Percentiles rank a stretch among this genome's conserved stretches.
Conservation (phyloP, 2,113 vertebrate genomes). For the Leuciscus idus region DNA sequence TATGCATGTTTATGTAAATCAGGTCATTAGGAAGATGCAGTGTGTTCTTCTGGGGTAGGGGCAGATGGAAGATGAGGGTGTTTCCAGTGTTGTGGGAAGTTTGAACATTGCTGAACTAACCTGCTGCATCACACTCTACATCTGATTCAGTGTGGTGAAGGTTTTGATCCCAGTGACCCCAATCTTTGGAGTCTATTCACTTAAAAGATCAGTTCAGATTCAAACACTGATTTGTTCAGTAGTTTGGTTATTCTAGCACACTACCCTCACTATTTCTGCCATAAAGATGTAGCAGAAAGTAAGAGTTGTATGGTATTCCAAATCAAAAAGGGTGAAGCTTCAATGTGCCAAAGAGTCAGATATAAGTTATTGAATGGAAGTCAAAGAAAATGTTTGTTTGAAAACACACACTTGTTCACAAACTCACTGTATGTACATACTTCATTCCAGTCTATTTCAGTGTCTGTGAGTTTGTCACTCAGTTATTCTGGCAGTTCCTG, state of each 20-base stretch:
- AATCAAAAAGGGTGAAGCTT: background rate
- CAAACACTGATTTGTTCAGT: background rate
- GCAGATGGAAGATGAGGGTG: background rate
- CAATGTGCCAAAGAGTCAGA: no score
- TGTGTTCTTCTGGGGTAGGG: conserved; percentile 4
- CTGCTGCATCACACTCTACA: background rate
- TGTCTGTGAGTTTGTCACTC: background rate
- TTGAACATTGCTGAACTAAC: background rate
- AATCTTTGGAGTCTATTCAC: background rate
- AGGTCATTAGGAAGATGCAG: conserved; percentile 44
- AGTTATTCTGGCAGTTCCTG: conserved; percentile 11
- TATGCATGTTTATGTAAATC: conserved; percentile 54
- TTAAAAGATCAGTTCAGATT: background rate
- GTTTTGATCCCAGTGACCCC: background rate
- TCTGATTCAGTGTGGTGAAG: background rate
- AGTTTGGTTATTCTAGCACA: no score
- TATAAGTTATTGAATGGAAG: background rate
- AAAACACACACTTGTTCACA: background rate
- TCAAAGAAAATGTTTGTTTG: background rate
- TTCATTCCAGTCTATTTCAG: background rate
- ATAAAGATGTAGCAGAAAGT: no score
- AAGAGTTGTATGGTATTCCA: background rate
- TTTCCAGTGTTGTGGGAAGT: conserved; percentile 6
- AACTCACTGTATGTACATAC: background rate
- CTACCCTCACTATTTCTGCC: no score